Percentiles rank a stretch among this genome's conserved stretches.
Conservation (phyloP, 2,888 invertebrate species). For the Drosophila infuscata region DNA sequence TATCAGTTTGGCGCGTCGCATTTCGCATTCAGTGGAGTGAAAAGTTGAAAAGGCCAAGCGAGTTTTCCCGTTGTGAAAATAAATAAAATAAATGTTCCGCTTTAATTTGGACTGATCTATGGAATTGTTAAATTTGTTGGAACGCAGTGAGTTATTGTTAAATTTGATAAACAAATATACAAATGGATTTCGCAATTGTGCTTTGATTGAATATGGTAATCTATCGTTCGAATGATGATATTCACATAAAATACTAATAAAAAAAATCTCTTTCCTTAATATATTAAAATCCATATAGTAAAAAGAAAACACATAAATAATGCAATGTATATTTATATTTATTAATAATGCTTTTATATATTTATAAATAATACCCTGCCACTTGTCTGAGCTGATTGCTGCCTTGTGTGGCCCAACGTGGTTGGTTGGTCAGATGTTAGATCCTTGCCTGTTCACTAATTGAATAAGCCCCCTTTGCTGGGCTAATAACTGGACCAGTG, state of each 20-base stretch:
- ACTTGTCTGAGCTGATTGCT: constrained; percentile 11
- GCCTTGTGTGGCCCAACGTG: not conserved
- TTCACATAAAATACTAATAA: not conserved
- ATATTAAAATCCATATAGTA: not conserved
- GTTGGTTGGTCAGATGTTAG: constrained; percentile 7
- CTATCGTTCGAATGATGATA: not conserved
- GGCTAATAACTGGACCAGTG: constrained; percentile 50
- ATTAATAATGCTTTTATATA: not conserved
- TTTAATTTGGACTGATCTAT: constrained; percentile 42
- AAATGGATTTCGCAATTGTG: not conserved
- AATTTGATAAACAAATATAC: not conserved
- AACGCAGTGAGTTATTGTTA: constrained; percentile 9
- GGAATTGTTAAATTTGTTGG: constrained; percentile 14
- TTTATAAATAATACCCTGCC: not conserved
- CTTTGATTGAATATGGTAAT: not conserved
- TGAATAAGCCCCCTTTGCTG: constrained; percentile 24
- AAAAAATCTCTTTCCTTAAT: too few relatives aligned
- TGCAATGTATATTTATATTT: not conserved
- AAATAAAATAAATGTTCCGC: constrained; percentile 23
- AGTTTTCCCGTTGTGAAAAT: constrained; percentile 24
- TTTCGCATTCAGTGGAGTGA: constrained; percentile 62
- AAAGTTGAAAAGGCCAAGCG: constrained; percentile 55
- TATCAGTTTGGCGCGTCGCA: constrained; percentile 40
- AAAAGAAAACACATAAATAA: not conserved
- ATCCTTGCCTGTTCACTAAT: constrained; percentile 21